These are phyloP conservation scores for Pristionchus maxplancki DNA, from an alignment of 2,888 invertebrate genomes.

Conservation along the genomic window DNA sequence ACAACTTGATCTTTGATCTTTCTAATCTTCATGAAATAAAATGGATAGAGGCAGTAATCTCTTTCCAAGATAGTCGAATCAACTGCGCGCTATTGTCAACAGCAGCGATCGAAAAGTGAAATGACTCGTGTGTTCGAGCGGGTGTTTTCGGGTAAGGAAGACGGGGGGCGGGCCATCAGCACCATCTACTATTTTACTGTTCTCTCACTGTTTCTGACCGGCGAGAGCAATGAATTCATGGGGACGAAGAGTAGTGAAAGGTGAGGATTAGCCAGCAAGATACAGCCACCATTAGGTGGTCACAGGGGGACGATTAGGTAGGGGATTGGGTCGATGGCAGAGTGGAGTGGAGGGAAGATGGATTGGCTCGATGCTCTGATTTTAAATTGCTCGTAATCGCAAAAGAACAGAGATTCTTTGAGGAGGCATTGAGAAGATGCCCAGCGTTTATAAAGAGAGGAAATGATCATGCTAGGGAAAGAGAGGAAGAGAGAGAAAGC, in stretches of 20 bases:
- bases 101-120: constrained; percentile 35
- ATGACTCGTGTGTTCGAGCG: background rate
- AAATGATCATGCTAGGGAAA: background rate
- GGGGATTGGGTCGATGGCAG: background rate
- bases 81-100: constrained; percentile 25
- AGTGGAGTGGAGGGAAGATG: background rate
- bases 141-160: constrained; percentile 37
- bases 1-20: too few relatives aligned
- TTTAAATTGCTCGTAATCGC: too few relatives aligned
- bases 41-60: background rate
- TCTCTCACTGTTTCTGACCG: too few relatives aligned
- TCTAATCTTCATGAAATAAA: too few relatives aligned
- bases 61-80: background rate
- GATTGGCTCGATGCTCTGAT: too few relatives aligned
- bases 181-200: too few relatives aligned
- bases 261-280: background rate
- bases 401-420: too few relatives aligned
- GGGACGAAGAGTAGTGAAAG: background rate
- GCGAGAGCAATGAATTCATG: too few relatives aligned
- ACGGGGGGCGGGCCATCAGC: background rate
- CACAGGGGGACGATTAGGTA: background rate
- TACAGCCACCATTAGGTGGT: background rate
- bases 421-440: background rate
- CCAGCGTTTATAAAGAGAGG: background rate
- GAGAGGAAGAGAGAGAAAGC: background rate